Conservation (phyloP, 2,888 invertebrate genomes). For the Perithous albicinctus region DNA sequence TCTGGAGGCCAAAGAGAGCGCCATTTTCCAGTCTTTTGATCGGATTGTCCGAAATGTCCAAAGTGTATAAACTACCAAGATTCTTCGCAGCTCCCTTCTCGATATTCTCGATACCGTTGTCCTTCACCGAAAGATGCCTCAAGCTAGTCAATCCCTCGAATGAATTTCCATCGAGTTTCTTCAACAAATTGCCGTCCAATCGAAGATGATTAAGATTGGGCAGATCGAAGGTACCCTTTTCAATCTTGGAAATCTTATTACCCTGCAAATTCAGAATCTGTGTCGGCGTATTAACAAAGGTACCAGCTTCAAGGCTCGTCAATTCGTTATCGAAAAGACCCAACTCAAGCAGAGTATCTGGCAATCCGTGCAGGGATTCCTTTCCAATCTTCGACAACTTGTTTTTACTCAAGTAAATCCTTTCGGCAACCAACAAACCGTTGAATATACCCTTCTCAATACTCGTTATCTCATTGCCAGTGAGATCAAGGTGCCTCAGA, state of each 20-base stretch:
- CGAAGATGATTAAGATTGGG: conserved; percentile 82
- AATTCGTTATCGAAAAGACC: conserved; percentile 84
- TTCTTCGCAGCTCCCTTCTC: conserved; percentile 47
- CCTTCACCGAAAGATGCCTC: conserved; percentile 33
- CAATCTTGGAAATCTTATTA: conserved; percentile 56
- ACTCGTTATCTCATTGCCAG: conserved; percentile 69
- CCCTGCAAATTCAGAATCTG: conserved; percentile 28
- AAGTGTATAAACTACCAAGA: conserved; percentile 33
- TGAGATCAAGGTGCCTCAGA: conserved; percentile 67
- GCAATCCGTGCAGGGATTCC: conserved; percentile 81
- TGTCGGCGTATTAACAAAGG: conserved; percentile 78
- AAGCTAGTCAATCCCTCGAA: conserved; percentile 49
- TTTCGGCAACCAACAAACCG: conserved; percentile 81
- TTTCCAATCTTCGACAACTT: conserved; percentile 81
- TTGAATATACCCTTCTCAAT: conserved; percentile 81
- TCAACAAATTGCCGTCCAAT: conserved; percentile 76
- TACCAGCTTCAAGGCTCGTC: conserved; percentile 80
- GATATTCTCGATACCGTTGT: conserved; percentile 39
- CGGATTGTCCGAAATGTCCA: conserved; percentile 79
- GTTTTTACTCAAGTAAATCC: conserved; percentile 83
- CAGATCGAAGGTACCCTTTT: conserved; percentile 48
- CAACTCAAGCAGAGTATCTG: conserved; percentile 81
- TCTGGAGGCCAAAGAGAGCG: conserved; percentile 74
- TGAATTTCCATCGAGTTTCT: conserved; percentile 38
- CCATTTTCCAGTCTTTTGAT: conserved; percentile 79